Evolutionary conservation across 2,113 vertebrate genomes (phyloP), one percentile per base, ranked within the genome.

Genomic region (Silurus meridionalis): DNA sequence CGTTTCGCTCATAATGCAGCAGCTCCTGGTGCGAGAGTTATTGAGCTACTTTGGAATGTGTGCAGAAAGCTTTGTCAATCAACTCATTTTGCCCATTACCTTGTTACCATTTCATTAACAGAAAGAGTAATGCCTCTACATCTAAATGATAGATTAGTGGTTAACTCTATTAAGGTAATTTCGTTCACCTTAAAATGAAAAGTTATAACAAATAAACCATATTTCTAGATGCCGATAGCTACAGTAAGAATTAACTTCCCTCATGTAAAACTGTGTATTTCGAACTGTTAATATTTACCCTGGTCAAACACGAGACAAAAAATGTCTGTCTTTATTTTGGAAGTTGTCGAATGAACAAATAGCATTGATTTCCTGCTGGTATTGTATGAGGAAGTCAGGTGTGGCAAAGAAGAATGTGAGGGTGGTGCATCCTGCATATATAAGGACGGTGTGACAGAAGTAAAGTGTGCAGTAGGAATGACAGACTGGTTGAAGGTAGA

Each of bases 111-210:
- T 28, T 52, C 21, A 81, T 48, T 63, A 23, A n/a, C 28, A 23
- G 19, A 67, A 83, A 57, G 23, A n/a, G 17, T 67, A 61, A 37
- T 63, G 66, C 53, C 11, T 87, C 9, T 78, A 66, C 75, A 57
- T 9, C 17, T 28, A 15, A 37, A 37, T 13, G n/a, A 5, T 79
- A 57, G 75, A 58, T 58, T 57, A 79, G 53, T 57, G 53, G 53
- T 15, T 10, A 21, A 25, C 23, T 52, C 25, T 78, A 78, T 78
- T 15, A 4, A 57, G n/a, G 52, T 23, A 14, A 1, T 1, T 69
- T 37, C 28, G 14, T 11, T 69, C 7, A 37, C 25, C 67, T 69
- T 19, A 8, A 14, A 5, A 69, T 15, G 28, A 28, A 69, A 69
- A 69, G 13, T 69, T 10, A 14, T 78, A 57, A 78, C 52, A 78